Percentiles rank a stretch among this genome's conserved stretches.
These are phyloP conservation scores for Vanessa cardui DNA, from an alignment of 2,888 invertebrate species.

Conservation along the genomic window DNA sequence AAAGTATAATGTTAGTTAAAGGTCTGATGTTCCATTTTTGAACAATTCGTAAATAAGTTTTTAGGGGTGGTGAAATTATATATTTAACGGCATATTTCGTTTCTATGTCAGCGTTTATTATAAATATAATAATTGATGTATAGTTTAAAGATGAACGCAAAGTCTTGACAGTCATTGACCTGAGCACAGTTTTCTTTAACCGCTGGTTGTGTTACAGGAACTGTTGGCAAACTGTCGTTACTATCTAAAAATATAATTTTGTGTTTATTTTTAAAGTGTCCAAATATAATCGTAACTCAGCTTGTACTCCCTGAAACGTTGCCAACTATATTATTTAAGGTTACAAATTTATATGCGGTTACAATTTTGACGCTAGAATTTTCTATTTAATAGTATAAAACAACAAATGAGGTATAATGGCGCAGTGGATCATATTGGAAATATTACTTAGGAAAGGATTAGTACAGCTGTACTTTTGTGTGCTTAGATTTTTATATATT, in stretches of 20 bases:
- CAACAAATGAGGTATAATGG: no score
- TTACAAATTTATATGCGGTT: slow-evolving; percentile 11
- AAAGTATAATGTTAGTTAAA: no score
- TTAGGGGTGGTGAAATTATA: no score
- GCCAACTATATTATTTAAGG: slow-evolving; percentile 52
- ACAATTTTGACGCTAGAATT: neutral
- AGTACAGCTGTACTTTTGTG: no score
- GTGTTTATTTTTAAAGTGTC: slow-evolving; percentile 40
- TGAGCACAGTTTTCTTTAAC: slow-evolving; percentile 41
- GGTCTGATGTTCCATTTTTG: no score
- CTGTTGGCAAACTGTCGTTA: slow-evolving; percentile 44
- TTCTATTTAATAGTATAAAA: neutral
- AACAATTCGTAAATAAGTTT: no score
- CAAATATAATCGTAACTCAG: slow-evolving; percentile 46
- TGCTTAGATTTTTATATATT: no score
- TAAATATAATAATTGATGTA: neutral
- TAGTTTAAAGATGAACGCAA: neutral
- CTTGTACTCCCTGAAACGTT: slow-evolving; percentile 51
- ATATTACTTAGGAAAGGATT: no score
- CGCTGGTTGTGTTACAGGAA: slow-evolving; percentile 41
- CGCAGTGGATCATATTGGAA: no score
- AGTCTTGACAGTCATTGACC: slow-evolving; percentile 43
- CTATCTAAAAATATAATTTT: slow-evolving; percentile 40
- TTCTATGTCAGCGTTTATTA: neutral
- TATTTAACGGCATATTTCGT: no score